These are phyloP conservation scores for Hybognathus amarus DNA, from an alignment of 2,797 vertebrate genomes.

Conservation along the genomic window DNA sequence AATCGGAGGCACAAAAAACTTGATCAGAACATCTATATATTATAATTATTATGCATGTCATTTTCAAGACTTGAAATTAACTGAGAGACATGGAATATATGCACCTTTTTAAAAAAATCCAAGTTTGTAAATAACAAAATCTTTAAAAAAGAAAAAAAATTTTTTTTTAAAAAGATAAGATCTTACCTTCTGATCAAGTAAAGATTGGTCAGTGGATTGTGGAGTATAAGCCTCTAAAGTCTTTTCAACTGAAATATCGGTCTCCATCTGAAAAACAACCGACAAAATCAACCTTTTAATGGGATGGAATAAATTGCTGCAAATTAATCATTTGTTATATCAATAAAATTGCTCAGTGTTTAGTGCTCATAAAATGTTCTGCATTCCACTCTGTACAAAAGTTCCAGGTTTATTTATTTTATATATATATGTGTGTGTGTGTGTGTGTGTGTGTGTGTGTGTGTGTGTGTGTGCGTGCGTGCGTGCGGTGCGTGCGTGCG, in stretches of 20 bases:
- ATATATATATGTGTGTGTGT: too few species aligned
- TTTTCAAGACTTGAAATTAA: background rate
- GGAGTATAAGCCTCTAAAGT: conserved; percentile 78
- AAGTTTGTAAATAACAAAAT: too few species aligned
- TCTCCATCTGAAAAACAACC: conserved; percentile 66
- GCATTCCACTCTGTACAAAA: background rate
- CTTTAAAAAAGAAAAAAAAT: too few species aligned
- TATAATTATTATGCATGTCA: background rate
- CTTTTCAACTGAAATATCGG: conserved; percentile 72
- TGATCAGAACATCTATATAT: too few species aligned
- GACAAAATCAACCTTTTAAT: background rate
- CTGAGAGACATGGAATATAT: background rate
- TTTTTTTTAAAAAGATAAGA: background rate
- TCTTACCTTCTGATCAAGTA: conserved; percentile 60
- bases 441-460: too few species aligned
- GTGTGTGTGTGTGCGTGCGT: too few species aligned
- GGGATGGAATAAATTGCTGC: background rate
- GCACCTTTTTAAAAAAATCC: too few species aligned
- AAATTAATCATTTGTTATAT: background rate
- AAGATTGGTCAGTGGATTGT: conserved; percentile 73
- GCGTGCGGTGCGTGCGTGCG: too few species aligned
- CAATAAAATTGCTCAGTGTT: background rate
- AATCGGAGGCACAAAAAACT: too few species aligned
- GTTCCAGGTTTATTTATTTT: background rate
- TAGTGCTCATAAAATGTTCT: background rate